Evolutionary conservation across 1,140 invertebrate species (phyloP).

Genomic region (Scaptomyza graminum): DNA sequence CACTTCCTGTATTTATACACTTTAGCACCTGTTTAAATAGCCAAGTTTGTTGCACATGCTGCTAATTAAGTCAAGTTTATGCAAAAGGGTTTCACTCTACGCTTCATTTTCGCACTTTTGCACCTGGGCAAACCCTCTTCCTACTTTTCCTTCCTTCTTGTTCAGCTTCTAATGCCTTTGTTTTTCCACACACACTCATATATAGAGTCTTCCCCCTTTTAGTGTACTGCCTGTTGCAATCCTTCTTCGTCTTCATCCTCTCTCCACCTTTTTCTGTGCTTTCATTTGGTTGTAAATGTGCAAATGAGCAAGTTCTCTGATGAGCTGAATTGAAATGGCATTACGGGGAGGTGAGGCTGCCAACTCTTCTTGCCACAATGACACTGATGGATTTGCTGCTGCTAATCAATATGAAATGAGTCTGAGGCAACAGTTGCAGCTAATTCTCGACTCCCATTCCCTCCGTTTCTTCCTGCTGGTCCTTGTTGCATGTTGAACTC

Average conservation of each 20-base stretch:
- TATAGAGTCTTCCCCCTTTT: not conserved
- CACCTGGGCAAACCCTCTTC: slow-evolving; percentile 25
- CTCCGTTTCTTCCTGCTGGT: not conserved
- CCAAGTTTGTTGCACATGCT: slow-evolving; percentile 74
- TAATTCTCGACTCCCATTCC: not conserved
- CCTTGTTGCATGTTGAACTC: not conserved
- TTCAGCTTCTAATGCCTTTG: slow-evolving; percentile 34
- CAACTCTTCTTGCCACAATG: slow-evolving; percentile 48
- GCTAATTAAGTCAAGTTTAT: slow-evolving; percentile 82
- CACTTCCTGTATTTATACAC: slow-evolving; percentile 23
- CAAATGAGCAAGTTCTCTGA: slow-evolving; percentile 52
- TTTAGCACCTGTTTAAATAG: slow-evolving; percentile 75
- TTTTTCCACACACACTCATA: slow-evolving; percentile 36
- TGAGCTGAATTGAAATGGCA: slow-evolving; percentile 40
- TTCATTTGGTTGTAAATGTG: slow-evolving; percentile 41
- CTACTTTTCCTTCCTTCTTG: not conserved
- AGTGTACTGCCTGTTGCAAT: not conserved
- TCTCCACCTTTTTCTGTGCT: not conserved
- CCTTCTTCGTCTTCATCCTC: not conserved
- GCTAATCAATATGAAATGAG: slow-evolving; percentile 79
- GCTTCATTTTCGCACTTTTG: slow-evolving; percentile 48
- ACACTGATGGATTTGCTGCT: slow-evolving; percentile 74
- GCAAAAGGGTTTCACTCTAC: slow-evolving; percentile 46
- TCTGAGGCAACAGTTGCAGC: slow-evolving; percentile 26
- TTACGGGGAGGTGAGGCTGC: not conserved